Conservation (phyloP, 2,888 invertebrate genomes). For the Megalurothrips usitatus region DNA sequence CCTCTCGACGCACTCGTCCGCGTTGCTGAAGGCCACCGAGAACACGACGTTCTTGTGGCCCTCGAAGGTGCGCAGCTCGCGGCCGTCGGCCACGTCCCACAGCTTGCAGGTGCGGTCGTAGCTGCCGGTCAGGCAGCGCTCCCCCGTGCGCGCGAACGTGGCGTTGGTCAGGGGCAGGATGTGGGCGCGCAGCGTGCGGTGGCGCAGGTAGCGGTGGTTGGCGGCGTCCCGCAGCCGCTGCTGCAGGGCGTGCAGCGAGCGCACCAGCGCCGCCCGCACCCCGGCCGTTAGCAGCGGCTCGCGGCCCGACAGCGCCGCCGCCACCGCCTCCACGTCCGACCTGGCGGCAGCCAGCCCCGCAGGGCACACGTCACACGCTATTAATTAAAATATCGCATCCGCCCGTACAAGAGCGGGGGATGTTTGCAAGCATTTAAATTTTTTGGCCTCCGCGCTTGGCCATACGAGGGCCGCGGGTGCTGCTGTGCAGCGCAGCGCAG, state of each 20-base stretch:
- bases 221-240: slow-evolving; percentile 58
- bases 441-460: no score
- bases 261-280: slow-evolving; percentile 55
- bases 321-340: slow-evolving; percentile 54
- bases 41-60: slow-evolving; percentile 81
- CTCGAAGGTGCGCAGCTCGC: slow-evolving; percentile 61
- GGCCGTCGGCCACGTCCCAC: slow-evolving; percentile 67
- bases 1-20: slow-evolving; percentile 58
- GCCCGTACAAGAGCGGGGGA: no score
- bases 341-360: slow-evolving; percentile 48
- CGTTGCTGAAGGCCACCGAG: slow-evolving; percentile 72
- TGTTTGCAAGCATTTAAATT: no score
- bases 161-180: slow-evolving; percentile 68
- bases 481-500: no score
- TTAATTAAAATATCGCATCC: no score
- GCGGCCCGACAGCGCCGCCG: slow-evolving; percentile 49
- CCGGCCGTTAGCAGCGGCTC: slow-evolving; percentile 57
- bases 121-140: slow-evolving; percentile 70
- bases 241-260: slow-evolving; percentile 59
- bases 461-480: no score
- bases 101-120: slow-evolving; percentile 81
- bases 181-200: slow-evolving; percentile 62
- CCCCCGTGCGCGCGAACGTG: slow-evolving; percentile 48
- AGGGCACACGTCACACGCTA: no score
- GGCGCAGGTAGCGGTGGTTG: slow-evolving; percentile 61